These are phyloP conservation scores for Calypte anna DNA, from an alignment of 2,113 vertebrate genomes.

Conservation along the genomic window DNA sequence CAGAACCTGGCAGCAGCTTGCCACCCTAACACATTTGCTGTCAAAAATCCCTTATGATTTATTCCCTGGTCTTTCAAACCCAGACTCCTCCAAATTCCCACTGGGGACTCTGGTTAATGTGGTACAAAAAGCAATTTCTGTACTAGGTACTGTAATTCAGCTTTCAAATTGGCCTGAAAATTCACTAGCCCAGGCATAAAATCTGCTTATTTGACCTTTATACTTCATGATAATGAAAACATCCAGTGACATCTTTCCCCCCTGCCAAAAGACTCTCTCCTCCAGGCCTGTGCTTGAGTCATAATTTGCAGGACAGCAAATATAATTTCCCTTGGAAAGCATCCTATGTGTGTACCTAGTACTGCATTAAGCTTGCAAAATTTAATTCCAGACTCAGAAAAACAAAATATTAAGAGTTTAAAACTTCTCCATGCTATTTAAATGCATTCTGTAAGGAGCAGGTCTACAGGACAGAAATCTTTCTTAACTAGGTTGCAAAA, in stretches of 20 bases:
- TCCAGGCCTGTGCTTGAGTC: background rate
- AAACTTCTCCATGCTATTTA: background rate
- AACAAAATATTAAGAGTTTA: background rate
- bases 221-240: background rate
- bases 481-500: background rate
- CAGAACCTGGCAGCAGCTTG: background rate
- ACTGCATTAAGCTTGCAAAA: background rate
- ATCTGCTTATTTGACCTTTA: background rate
- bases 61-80: background rate
- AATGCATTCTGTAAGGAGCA: background rate
- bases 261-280: background rate
- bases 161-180: conserved; percentile 31
- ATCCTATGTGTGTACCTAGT: background rate
- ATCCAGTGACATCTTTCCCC: background rate
- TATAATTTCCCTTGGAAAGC: background rate
- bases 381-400: background rate
- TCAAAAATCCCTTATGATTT: background rate
- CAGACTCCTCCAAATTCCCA: background rate
- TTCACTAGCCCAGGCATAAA: conserved; percentile 19
- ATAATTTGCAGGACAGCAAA: background rate
- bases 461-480: background rate
- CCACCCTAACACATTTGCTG: background rate
- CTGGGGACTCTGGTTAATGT: background rate
- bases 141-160: background rate
- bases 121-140: background rate